phyloP scores from a whole-genome alignment of 2,888 invertebrate species.

The Apotomis turbidana region DNA sequence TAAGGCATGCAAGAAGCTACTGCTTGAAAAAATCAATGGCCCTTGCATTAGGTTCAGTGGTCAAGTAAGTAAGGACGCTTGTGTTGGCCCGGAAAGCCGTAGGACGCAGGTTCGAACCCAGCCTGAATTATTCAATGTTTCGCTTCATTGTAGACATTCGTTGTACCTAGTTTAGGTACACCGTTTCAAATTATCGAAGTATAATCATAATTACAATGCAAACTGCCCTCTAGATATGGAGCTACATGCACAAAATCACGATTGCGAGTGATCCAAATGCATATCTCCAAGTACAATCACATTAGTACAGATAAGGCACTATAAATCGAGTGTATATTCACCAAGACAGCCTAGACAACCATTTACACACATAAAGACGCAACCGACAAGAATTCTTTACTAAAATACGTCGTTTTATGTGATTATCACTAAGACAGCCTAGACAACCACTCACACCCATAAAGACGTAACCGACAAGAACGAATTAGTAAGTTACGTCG shows the following conservation, averaged over 20 bases:
- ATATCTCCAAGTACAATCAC: constrained; percentile 32
- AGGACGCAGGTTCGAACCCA: no score
- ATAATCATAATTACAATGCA: not conserved
- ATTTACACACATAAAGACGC: not conserved
- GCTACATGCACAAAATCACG: not conserved
- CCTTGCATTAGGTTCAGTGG: no score
- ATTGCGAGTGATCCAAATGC: constrained; percentile 22
- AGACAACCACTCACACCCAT: not conserved
- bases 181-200: no score
- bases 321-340: constrained; percentile 20
- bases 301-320: constrained; percentile 15
- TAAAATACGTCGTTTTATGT: not conserved
- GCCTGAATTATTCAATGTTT: no score
- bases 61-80: no score
- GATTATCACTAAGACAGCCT: not conserved
- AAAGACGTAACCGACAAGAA: no score
- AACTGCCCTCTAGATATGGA: not conserved
- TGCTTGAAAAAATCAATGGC: no score
- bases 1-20: no score
- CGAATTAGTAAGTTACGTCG: no score
- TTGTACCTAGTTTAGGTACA: no score
- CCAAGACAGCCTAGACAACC: constrained; percentile 1
- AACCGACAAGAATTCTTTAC: not conserved
- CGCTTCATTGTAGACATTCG: no score
- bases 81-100: no score